Base-by-base conservation (phyloP, 2,797 vertebrate genomes). In the Manis crassicaudata region DNA sequence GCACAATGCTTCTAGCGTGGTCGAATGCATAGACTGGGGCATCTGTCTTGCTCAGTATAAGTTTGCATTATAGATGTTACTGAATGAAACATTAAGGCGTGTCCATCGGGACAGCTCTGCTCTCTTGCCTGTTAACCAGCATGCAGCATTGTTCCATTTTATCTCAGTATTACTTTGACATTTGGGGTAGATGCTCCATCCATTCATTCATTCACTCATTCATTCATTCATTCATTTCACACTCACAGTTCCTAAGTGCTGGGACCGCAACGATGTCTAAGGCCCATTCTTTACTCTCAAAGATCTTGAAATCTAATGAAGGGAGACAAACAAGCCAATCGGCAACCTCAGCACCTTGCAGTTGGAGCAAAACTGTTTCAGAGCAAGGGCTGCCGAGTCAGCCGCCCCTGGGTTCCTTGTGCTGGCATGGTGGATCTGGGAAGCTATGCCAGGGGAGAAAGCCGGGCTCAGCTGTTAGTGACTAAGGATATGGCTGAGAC, bases 11-110 rank as follows among this genome's bases (percentile, higher is more conserved):
- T 68, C 88, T 16, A 35, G 73, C 43, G 3, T 25, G 50, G 46
- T 54, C 68, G 68, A 63, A 79, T 0, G 4, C 12, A 8, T 84
- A 60, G 90, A 72, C 75, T 50, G 76, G 68, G 63, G 75, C 83
- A 35, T 94, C 94, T 89, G 86, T 92, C 91, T 97, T 94, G 54
- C 75, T 40, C 65, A 96, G 68, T 90, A 72, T 1, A 0, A 62
- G 72, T 76, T 54, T 97, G 91, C 96, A 97, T 95, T 96, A 94
- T 92, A 95, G 89, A 96, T 93, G 93, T 92, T 54, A 52, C 83
- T 85, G 96, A 96, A 94, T 89, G 94, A 94, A 96, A 96, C 62
- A 92, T 88, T 95, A 84, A 72, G 65, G 6, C 82, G 50, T 17
- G 29, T 79, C 93, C 29, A 2, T 21, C 0, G 32, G 67, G 96